Evolutionary conservation across 1,140 invertebrate genomes (phyloP).

Genomic region (Drosophila sulfurigaster): DNA sequence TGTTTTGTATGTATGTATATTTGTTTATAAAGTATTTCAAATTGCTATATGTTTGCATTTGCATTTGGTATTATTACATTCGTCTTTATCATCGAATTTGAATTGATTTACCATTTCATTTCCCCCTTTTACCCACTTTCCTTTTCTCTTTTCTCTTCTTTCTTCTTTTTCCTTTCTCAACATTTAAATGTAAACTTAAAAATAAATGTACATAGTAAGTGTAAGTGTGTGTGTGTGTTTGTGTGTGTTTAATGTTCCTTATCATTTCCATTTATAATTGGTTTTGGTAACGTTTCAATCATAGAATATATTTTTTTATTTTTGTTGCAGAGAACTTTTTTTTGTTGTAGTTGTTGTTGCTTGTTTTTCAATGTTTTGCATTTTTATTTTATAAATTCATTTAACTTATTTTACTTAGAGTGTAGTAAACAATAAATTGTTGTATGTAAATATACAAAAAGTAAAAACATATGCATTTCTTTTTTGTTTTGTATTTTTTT

Average conservation of each 20-base stretch:
- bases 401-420: slow-evolving; percentile 74
- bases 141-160: slow-evolving; percentile 23
- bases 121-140: slow-evolving; percentile 25
- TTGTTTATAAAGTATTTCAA: slow-evolving; percentile 80
- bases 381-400: slow-evolving; percentile 72
- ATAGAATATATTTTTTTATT: slow-evolving; percentile 59
- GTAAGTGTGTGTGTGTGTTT: slow-evolving; percentile 25
- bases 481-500: too few species aligned
- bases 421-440: slow-evolving; percentile 67
- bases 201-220: slow-evolving; percentile 71
- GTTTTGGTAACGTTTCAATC: slow-evolving; percentile 55
- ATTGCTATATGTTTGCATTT: slow-evolving; percentile 75
- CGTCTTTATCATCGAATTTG: slow-evolving; percentile 42
- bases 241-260: slow-evolving; percentile 32
- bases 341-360: too few species aligned
- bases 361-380: slow-evolving; percentile 45
- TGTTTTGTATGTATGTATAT: slow-evolving; percentile 53
- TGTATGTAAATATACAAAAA: slow-evolving; percentile 60
- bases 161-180: slow-evolving; percentile 3
- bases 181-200: slow-evolving; percentile 71
- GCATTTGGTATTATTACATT: slow-evolving; percentile 81
- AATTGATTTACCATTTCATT: slow-evolving; percentile 32
- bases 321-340: slow-evolving; percentile 66
- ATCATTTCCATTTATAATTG: slow-evolving; percentile 30
- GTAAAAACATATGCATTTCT: slow-evolving; percentile 61